Conservation (phyloP, 1,140 invertebrate genomes). For the Brachionus asplanchnoidis region DNA sequence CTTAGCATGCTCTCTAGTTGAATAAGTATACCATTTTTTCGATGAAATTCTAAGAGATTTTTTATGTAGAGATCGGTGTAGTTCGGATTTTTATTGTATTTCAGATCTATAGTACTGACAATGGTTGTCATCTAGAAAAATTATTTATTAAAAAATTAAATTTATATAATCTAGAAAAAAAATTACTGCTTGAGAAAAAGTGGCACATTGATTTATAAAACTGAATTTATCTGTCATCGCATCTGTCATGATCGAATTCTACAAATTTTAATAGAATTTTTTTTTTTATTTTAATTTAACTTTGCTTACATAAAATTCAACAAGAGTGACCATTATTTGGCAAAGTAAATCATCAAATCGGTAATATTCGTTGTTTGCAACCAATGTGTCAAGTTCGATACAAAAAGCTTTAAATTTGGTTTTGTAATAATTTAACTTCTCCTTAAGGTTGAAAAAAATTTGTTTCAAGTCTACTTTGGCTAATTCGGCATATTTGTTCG, state of each 20-base stretch:
- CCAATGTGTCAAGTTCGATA: background rate
- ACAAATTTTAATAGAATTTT: background rate
- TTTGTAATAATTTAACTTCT: background rate
- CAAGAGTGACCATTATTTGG: background rate
- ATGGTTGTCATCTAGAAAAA: background rate
- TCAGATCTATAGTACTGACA: conserved; percentile 8
- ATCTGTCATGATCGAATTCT: background rate
- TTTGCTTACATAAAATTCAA: conserved; percentile 23
- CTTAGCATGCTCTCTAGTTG: conserved; percentile 38
- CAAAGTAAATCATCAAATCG: background rate
- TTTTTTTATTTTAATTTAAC: background rate
- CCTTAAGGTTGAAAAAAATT: conserved; percentile 20
- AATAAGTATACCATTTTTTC: conserved; percentile 33
- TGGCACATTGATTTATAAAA: conserved; percentile 21
- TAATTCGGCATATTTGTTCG: background rate
- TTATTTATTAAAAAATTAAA: background rate
- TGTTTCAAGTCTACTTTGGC: conserved; percentile 1
- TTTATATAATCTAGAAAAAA: background rate
- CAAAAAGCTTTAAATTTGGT: conserved; percentile 19
- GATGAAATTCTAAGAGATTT: conserved; percentile 11
- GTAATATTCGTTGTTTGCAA: background rate
- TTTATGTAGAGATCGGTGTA: background rate
- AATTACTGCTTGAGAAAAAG: conserved; percentile 28
- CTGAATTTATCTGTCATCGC: background rate
- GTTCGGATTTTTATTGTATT: background rate